Base-by-base conservation (phyloP, 2,113 vertebrate genomes). In the Xiphophorus maculatus region DNA sequence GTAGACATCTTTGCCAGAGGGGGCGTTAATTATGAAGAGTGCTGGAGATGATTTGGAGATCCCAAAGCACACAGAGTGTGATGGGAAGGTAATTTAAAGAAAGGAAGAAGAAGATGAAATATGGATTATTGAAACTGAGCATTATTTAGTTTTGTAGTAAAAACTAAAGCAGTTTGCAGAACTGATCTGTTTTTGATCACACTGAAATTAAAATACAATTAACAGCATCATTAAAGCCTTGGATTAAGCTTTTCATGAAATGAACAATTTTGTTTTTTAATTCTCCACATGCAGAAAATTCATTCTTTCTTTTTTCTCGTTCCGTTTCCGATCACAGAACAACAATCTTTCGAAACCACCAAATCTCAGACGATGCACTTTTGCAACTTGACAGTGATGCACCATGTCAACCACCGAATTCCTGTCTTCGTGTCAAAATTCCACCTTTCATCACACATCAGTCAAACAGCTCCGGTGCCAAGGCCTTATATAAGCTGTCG, bases 401-500 rank as follows among this genome's bases (percentile, higher is more conserved):
- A 4, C 37, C 19, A 44, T 13, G 13, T 28, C 40, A 5, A 68
- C 33, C 25, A 30, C 66, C 68, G 28, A 79, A 84, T 89, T 80
- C 63, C 80, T 66, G 27, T 76, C 67, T 76, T 67, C 58, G 60
- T 71, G 69, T 37, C 51, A n/a, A 27, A 30, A 44, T 66, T 72
- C 66, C 66, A 73, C 66, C 78, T 83, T 84, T 75, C 73, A 81
- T 40, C 22, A 9, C 79, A 40, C 63, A 37, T 80, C 65, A 63
- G 66, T 66, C 44, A 1, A 77, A 68, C 4, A 11, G 62, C 54
- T 48, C n/a, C 4, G 60, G 22, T 28, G 85, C 83, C 78, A 82
- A 81, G 62, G 65, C 17, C 28, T 87, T 90, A 76, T 74, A 86
- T 79, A 87, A 87, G 82, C 75, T 40, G 51, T 82, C 76, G 80